These are phyloP conservation scores for Halocynthia roretzi DNA, from an alignment of 23 tunicate species.

Conservation along the genomic window DNA sequence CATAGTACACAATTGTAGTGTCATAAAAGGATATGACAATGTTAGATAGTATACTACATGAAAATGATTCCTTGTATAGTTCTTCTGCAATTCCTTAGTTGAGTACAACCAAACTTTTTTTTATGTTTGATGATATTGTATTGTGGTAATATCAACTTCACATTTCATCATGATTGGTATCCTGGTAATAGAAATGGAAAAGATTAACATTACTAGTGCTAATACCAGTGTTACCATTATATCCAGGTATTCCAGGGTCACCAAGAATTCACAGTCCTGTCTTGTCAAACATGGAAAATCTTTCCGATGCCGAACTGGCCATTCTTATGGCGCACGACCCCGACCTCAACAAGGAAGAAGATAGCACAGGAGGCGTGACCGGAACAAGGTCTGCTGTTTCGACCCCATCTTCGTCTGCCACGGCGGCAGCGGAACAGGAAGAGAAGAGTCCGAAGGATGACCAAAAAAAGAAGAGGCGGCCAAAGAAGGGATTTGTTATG, in stretches of 20 bases:
- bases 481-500: slow-evolving; percentile 19
- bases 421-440: background rate
- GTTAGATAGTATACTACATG: no score
- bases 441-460: slow-evolving; percentile 14
- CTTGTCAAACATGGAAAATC: slow-evolving; percentile 13
- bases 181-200: no score
- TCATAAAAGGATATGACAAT: no score
- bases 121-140: no score
- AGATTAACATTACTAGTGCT: background rate
- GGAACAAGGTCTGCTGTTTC: background rate
- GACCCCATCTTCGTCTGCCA: slow-evolving; percentile 5
- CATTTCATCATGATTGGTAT: no score
- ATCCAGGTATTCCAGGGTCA: slow-evolving; percentile 1
- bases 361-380: background rate
- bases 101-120: no score
- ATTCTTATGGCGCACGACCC: slow-evolving; percentile 82
- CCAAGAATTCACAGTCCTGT: slow-evolving; percentile 21
- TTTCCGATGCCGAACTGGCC: slow-evolving; percentile 51
- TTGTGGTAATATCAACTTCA: no score
- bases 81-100: no score
- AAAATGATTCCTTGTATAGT: no score
- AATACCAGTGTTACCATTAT: background rate
- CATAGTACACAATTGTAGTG: no score
- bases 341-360: slow-evolving; percentile 16
- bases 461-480: background rate